Conservation (phyloP, 2,888 invertebrate species). For the Orchestes rusci region DNA sequence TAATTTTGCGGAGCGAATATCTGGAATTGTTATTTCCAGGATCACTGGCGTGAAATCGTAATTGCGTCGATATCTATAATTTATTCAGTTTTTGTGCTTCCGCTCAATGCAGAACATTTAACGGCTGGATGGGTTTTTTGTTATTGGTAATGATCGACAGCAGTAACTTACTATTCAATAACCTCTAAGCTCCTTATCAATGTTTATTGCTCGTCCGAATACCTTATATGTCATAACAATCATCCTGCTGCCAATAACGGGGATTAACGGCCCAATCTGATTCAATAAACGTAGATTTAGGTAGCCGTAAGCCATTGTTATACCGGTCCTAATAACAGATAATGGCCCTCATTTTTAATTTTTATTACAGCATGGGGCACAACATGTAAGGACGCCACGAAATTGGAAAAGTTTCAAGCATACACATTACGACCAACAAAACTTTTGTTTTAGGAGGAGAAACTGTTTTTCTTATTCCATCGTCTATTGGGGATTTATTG, state of each 20-base stretch:
- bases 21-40: conserved; percentile 37
- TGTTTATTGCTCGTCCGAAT: conserved; percentile 32
- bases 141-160: no score
- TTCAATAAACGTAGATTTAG: conserved; percentile 35
- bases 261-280: conserved; percentile 43
- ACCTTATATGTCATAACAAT: conserved; percentile 43
- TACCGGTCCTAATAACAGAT: conserved; percentile 19
- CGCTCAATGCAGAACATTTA: no score
- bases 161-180: no score
- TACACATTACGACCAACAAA: conserved; percentile 9
- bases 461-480: no score
- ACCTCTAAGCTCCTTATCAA: no score
- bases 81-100: conserved; percentile 39
- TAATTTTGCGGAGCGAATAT: conserved; percentile 35
- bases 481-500: no score
- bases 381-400: conserved; percentile 13
- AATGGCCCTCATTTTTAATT: conserved; percentile 26
- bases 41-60: conserved; percentile 38
- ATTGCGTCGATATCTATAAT: conserved; percentile 39
- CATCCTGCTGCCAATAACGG: conserved; percentile 43
- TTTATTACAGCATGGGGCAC: conserved; percentile 19
- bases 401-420: conserved; percentile 21
- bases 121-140: no score
- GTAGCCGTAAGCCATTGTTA: conserved; percentile 22
- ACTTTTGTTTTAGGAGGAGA: conserved; percentile 11